Base-by-base conservation (phyloP, 2,888 invertebrate genomes). In the Lutraria lutraria region DNA sequence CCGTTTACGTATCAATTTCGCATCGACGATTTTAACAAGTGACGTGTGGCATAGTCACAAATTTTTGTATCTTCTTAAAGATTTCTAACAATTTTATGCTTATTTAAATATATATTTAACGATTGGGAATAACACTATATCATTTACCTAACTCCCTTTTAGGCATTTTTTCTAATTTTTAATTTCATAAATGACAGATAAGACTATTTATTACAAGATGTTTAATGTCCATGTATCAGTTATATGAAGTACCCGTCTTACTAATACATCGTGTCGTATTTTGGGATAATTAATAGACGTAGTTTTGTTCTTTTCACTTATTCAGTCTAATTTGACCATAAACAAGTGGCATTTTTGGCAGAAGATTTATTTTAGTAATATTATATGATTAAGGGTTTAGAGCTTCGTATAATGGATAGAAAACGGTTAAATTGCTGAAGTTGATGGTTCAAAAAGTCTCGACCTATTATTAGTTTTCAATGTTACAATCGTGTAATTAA, bases 401-500 rank as follows among this genome's bases (percentile, higher is more conserved):
- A 60, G 43, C 80, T 68, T 31, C 80, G 52, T 60, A 84, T 31
- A 88, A 52, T 63, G 52, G 80, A 88, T 63, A 80, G 29, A 80
- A 84, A 83, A 83, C 43, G 79, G 83, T 53, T 31, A 84, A 88
- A 84, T 80, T 83, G 87, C 63, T 85, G 88, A 89, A 82, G 85
- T 53, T 56, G 72, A 81, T 81, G 83, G 91, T 88, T 89, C 88
- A 87, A 87, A 90, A 83, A 31, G 72, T 29, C 53, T 68, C 84
- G 89, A 86, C 91, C 91, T 91, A 68, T 89, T 79, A 91, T 91
- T 91, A 89, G 82, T 68, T 43, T 25, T 54, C 29, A 76, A 82
- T 83, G 43, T 53, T 19, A 80, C 54, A 81, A 90, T 83, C 79
- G 86, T 86, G 82, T 87, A 90, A 90, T 90, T 86, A 88, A 90